Evolutionary conservation across 2,888 invertebrate species (phyloP).

Genomic region (Drosophila picticornis): DNA sequence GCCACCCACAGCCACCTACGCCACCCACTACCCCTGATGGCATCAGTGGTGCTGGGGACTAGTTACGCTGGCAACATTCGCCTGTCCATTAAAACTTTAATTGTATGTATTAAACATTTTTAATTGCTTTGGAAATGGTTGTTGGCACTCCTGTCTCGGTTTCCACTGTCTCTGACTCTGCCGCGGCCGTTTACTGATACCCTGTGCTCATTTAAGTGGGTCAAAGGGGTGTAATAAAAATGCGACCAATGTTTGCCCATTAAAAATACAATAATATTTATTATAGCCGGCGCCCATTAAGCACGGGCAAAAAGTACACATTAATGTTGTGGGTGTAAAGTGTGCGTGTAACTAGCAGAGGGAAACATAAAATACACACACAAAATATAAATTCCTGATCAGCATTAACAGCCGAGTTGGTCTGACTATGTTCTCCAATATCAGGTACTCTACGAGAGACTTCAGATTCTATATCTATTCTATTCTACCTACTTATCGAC

Average conservation of each 20-base stretch:
- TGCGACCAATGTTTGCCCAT: not conserved
- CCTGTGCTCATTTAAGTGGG: constrained; percentile 12
- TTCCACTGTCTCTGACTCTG: constrained; percentile 25
- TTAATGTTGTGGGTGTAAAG: not conserved
- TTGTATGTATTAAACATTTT: constrained; percentile 67
- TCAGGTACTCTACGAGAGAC: not conserved
- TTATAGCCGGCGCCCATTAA: not conserved
- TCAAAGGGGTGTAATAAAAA: constrained; percentile 18
- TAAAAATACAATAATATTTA: not conserved
- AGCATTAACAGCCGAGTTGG: not conserved
- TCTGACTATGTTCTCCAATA: not conserved
- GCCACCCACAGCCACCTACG: not conserved
- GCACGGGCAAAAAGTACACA: not conserved
- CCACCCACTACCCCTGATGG: too few relatives aligned
- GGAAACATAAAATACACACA: not conserved
- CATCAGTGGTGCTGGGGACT: not conserved
- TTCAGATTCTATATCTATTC: not conserved
- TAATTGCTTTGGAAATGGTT: constrained; percentile 58
- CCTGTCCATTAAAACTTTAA: constrained; percentile 70
- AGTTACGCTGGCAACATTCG: constrained; percentile 13
- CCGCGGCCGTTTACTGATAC: constrained; percentile 18
- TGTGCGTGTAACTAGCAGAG: not conserved
- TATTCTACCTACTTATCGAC: not conserved
- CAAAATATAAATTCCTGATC: not conserved
- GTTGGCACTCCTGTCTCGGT: constrained; percentile 50